Evolutionary conservation across 2,888 invertebrate species (phyloP).

Genomic region (Caenorhabditis drosophilae): DNA sequence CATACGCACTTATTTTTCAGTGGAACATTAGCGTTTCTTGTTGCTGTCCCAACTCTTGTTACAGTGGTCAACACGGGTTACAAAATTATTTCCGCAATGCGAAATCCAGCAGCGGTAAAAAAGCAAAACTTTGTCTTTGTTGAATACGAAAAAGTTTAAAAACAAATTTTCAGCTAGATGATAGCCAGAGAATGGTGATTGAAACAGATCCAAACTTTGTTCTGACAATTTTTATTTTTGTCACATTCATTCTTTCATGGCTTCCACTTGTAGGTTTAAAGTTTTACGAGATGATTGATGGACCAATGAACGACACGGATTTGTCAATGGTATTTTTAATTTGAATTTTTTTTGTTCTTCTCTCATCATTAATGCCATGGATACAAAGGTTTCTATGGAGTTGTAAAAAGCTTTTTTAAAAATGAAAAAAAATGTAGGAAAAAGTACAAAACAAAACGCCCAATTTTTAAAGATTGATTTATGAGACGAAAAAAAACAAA

Average conservation of each 20-base stretch:
- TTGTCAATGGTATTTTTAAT: conserved; percentile 36
- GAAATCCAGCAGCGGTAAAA: conserved; percentile 75
- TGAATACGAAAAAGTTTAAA: too few species aligned
- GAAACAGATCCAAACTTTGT: conserved; percentile 91
- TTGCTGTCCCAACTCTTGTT: conserved; percentile 89
- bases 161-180: conserved; percentile 75
- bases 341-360: not conserved
- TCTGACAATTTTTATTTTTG: conserved; percentile 90
- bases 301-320: conserved; percentile 39
- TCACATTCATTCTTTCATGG: conserved; percentile 92
- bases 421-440: too few species aligned
- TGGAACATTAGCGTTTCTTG: conserved; percentile 86
- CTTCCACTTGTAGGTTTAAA: conserved; percentile 48
- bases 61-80: conserved; percentile 92
- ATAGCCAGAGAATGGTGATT: conserved; percentile 85
- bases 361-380: not conserved
- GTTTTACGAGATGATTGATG: conserved; percentile 36
- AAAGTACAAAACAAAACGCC: too few species aligned
- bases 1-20: conserved; percentile 71
- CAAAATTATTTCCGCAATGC: conserved; percentile 92
- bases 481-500: not conserved
- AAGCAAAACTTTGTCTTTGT: not conserved
- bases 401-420: too few species aligned
- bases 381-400: not conserved
- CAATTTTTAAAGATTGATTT: too few species aligned